These are phyloP conservation scores for Pempheris klunzingeri DNA, from an alignment of 2,797 vertebrate species.

Conservation along the genomic window DNA sequence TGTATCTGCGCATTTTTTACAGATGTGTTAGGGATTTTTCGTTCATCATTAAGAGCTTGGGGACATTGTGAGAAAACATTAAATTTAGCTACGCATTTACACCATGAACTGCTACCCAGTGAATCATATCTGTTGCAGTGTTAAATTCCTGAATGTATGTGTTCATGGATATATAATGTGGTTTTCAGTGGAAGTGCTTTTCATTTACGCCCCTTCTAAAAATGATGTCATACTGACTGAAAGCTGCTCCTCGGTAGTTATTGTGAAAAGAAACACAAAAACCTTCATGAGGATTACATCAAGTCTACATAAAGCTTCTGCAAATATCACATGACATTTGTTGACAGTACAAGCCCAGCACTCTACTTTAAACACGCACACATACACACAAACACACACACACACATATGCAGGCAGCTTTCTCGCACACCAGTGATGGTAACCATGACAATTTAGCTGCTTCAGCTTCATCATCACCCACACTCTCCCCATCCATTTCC, in stretches of 20 bases:
- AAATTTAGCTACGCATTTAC: conserved; percentile 40
- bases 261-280: conserved; percentile 42
- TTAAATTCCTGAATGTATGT: conserved; percentile 17
- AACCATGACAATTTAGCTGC: conserved; percentile 82
- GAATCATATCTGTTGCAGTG: conserved; percentile 19
- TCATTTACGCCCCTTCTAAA: conserved; percentile 15
- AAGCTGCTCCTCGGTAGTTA: conserved; percentile 14
- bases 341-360: conserved; percentile 64
- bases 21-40: conserved; percentile 31
- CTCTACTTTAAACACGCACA: conserved; percentile 51
- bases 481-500: conserved; percentile 75
- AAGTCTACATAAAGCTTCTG: conserved; percentile 38
- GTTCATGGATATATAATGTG: conserved; percentile 1
- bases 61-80: conserved; percentile 14
- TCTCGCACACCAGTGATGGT: conserved; percentile 63
- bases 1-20: background rate
- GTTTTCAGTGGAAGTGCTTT: conserved; percentile 9
- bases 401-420: conserved; percentile 24
- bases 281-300: conserved; percentile 38
- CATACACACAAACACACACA: conserved; percentile 35
- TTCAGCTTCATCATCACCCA: conserved; percentile 79
- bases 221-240: conserved; percentile 7
- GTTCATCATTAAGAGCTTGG: conserved; percentile 9
- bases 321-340: conserved; percentile 73
- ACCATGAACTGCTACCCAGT: conserved; percentile 2